These are phyloP conservation scores for Oncorhynchus nerka DNA, from an alignment of 2,113 vertebrate species.

Conservation along the genomic window DNA sequence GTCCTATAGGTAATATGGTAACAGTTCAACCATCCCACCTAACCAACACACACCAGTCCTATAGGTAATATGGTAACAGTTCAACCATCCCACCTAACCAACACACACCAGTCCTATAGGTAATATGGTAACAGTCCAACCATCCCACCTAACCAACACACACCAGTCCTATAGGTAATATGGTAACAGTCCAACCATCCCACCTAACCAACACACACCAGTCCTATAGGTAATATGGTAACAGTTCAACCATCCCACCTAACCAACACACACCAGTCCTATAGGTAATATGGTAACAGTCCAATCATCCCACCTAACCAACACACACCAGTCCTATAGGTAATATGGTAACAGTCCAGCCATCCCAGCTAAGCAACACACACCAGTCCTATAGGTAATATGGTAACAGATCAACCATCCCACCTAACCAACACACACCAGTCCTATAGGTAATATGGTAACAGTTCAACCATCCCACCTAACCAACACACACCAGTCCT, in stretches of 20 bases:
- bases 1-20: conserved; percentile 49
- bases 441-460: conserved; percentile 49
- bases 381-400: conserved; percentile 47
- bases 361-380: background rate
- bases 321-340: conserved; percentile 38
- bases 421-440: background rate
- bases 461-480: background rate
- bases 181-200: background rate
- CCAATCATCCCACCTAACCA: background rate
- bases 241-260: no score
- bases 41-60: conserved; percentile 19
- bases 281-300: background rate
- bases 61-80: conserved; percentile 43
- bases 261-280: no score
- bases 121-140: conserved; percentile 21
- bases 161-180: conserved; percentile 47
- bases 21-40: background rate
- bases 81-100: background rate
- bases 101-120: conserved; percentile 39
- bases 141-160: background rate
- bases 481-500: conserved; percentile 18
- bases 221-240: conserved; percentile 39
- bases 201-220: background rate
- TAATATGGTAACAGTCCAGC: conserved; percentile 21
- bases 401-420: background rate